Conservation (phyloP, 2,797 vertebrate species). For the Zalophus californianus region DNA sequence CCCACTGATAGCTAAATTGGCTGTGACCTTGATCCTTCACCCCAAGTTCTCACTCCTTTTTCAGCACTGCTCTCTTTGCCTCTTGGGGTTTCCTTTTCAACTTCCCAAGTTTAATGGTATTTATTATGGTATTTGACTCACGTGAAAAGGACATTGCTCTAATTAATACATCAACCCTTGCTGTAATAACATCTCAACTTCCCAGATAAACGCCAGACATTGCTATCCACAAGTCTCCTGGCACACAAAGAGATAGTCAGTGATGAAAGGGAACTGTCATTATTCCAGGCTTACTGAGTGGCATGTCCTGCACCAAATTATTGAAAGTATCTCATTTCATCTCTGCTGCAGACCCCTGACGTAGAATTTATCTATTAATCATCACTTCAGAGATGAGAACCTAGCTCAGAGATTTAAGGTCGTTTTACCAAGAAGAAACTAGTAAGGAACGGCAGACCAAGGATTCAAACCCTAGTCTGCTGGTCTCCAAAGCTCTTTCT, state of each 20-base stretch:
- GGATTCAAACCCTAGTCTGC: not conserved
- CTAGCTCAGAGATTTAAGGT: not conserved
- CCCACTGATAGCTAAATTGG: not conserved
- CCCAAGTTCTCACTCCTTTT: not conserved
- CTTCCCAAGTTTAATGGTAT: slow-evolving; percentile 18
- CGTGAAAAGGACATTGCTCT: slow-evolving; percentile 29
- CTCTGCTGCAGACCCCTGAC: not conserved
- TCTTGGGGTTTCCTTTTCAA: slow-evolving; percentile 4
- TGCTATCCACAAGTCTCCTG: not conserved
- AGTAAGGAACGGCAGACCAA: not conserved
- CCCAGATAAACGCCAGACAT: not conserved
- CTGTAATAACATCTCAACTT: not conserved
- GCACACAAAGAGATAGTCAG: not conserved
- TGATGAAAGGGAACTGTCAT: not conserved
- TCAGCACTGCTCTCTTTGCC: not conserved
- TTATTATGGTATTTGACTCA: not conserved
- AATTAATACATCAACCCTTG: slow-evolving; percentile 21
- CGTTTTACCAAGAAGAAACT: not conserved
- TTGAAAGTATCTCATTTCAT: not conserved
- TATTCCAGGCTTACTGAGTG: not conserved
- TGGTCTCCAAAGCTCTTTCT: not conserved
- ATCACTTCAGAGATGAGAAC: slow-evolving; percentile 8
- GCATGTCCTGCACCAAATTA: not conserved
- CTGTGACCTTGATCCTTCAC: slow-evolving; percentile 15
- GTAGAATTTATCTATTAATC: not conserved